These are phyloP conservation scores for Syrphus vitripennis DNA, from an alignment of 2,888 invertebrate genomes.

Conservation along the genomic window DNA sequence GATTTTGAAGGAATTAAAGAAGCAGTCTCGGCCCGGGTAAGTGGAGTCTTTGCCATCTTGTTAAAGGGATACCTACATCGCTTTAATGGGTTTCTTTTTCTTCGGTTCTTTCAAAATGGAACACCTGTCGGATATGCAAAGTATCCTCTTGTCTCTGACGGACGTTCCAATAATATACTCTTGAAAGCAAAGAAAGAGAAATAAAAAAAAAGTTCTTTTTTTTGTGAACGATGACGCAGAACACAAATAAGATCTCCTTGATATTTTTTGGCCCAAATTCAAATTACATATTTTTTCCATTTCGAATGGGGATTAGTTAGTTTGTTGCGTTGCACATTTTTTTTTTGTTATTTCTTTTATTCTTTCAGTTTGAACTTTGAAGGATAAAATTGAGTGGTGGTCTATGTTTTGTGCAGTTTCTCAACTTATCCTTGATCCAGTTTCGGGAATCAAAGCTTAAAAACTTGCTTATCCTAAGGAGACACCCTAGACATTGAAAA, in stretches of 20 bases:
- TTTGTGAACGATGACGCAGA: background rate
- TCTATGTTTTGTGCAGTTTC: background rate
- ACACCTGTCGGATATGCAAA: constrained; percentile 71
- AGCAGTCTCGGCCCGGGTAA: constrained; percentile 1
- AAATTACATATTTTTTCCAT: background rate
- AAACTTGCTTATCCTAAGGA: background rate
- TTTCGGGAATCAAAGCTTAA: background rate
- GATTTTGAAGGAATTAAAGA: constrained; percentile 64
- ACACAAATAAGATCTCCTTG: background rate
- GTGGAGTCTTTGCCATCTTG: constrained; percentile 51
- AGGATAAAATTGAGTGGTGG: background rate
- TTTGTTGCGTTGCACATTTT: constrained; percentile 34
- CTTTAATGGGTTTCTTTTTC: constrained; percentile 5
- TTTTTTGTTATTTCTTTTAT: background rate
- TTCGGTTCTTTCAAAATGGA: constrained; percentile 37
- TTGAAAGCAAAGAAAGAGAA: background rate
- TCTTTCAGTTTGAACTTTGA: too few relatives aligned
- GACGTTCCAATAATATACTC: constrained; percentile 25
- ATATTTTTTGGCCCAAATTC: background rate
- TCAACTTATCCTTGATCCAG: background rate
- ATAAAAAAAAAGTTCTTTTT: background rate
- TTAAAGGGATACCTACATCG: constrained; percentile 42
- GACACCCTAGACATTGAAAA: too few relatives aligned
- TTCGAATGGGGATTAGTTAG: background rate
- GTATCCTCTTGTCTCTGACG: constrained; percentile 37